Percentiles rank a stretch among this genome's conserved stretches.
These are phyloP conservation scores for Pseudanteris insignis DNA, from an alignment of 2,888 invertebrate genomes.

Conservation along the genomic window DNA sequence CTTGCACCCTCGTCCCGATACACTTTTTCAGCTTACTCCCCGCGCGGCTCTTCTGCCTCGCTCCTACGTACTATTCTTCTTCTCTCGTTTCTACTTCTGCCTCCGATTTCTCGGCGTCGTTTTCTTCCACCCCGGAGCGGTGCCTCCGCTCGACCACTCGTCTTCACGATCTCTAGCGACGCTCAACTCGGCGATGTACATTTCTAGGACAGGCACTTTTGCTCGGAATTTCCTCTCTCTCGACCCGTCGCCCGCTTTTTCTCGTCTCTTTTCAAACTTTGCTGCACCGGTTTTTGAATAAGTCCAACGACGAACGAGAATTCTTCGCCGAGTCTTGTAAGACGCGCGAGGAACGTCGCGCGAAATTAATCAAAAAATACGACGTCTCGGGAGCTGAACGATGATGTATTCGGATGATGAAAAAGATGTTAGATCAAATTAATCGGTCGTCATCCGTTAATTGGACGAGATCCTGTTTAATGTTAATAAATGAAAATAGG, in stretches of 20 bases:
- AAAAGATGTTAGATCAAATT: too few species aligned
- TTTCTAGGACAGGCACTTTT: constrained; percentile 21
- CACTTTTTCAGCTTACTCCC: constrained; percentile 1
- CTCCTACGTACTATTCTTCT: constrained; percentile 1
- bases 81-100: constrained; percentile 14
- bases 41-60: constrained; percentile 6
- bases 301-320: too few species aligned
- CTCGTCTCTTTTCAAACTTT: not conserved
- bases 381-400: too few species aligned
- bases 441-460: too few species aligned
- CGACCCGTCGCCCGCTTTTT: constrained; percentile 1
- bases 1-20: constrained; percentile 53
- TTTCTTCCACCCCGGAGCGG: constrained; percentile 31
- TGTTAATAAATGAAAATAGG: too few species aligned
- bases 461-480: too few species aligned
- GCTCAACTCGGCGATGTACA: constrained; percentile 46
- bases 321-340: too few species aligned
- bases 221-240: constrained; percentile 8
- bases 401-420: too few species aligned
- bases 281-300: not conserved
- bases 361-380: not conserved
- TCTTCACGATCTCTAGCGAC: constrained; percentile 47
- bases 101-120: constrained; percentile 32
- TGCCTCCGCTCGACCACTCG: constrained; percentile 34
- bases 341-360: too few species aligned